Evolutionary conservation across 2,888 invertebrate genomes (phyloP).

Genomic region (Cheilosia vernalis): DNA sequence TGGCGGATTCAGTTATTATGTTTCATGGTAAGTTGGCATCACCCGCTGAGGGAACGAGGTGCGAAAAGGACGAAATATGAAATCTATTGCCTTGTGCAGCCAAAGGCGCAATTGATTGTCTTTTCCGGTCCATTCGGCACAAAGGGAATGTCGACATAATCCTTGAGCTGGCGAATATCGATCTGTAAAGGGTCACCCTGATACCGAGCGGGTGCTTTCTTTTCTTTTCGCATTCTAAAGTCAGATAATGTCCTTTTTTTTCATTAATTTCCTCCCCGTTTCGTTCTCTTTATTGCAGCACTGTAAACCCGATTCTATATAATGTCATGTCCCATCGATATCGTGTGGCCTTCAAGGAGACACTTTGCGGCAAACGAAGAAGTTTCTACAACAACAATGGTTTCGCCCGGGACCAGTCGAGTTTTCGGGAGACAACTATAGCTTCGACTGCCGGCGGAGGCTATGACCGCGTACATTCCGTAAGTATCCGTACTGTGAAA

Average conservation of each 20-base stretch:
- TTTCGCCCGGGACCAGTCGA: slow-evolving; percentile 86
- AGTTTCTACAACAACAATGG: slow-evolving; percentile 83
- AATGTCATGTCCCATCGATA: slow-evolving; percentile 92
- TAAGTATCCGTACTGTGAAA: slow-evolving; percentile 64
- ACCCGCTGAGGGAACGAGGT: slow-evolving; percentile 14
- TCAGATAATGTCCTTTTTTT: slow-evolving; percentile 18
- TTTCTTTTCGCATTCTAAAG: not conserved
- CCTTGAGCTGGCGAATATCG: not conserved
- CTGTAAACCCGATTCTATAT: slow-evolving; percentile 93
- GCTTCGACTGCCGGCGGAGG: slow-evolving; percentile 77
- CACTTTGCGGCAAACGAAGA: slow-evolving; percentile 86
- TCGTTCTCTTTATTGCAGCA: slow-evolving; percentile 83
- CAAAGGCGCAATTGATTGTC: slow-evolving; percentile 43
- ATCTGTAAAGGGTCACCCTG: not conserved
- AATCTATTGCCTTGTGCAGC: not conserved
- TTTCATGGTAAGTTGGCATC: slow-evolving; percentile 84
- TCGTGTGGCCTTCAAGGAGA: slow-evolving; percentile 90
- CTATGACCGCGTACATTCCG: slow-evolving; percentile 79
- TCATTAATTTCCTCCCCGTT: not conserved
- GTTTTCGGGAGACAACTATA: slow-evolving; percentile 86
- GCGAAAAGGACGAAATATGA: slow-evolving; percentile 16
- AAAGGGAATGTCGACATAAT: slow-evolving; percentile 19
- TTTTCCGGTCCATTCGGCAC: slow-evolving; percentile 18
- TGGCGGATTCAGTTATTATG: slow-evolving; percentile 92
- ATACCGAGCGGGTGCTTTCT: not conserved